Percentiles rank a stretch among this genome's conserved stretches.
phyloP scores from a whole-genome alignment of 2,888 invertebrate genomes.

The Tridacna gigas region DNA sequence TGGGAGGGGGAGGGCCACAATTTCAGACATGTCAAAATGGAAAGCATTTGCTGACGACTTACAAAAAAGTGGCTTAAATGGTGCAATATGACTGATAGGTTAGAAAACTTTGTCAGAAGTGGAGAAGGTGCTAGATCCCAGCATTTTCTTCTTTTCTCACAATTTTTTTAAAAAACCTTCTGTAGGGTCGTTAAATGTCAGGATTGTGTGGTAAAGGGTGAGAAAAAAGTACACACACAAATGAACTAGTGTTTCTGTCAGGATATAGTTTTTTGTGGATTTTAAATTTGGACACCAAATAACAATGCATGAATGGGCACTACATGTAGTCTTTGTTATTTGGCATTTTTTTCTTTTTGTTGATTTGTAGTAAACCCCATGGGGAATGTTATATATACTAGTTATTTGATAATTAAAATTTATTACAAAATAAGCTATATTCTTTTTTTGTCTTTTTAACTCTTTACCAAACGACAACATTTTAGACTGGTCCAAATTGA shows the following conservation, averaged over 20 bases:
- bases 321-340: constrained; percentile 17
- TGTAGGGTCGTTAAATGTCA: too few species aligned
- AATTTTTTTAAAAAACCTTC: neutral
- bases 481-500: too few species aligned
- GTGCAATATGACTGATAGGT: neutral
- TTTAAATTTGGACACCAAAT: too few species aligned
- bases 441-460: neutral
- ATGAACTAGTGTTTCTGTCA: too few species aligned
- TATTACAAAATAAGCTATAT: neutral
- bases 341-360: constrained; percentile 4
- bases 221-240: too few species aligned
- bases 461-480: too few species aligned
- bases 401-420: constrained; percentile 29
- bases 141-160: neutral
- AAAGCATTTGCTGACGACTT: too few species aligned
- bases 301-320: neutral
- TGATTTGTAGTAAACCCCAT: constrained; percentile 17
- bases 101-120: neutral
- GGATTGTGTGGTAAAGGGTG: too few species aligned
- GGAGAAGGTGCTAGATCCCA: neutral
- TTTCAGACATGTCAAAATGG: too few species aligned
- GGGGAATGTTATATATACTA: constrained; percentile 26
- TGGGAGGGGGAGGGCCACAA: too few species aligned
- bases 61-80: too few species aligned
- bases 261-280: too few species aligned